phyloP scores from a whole-genome alignment of 2,113 vertebrate genomes.

The Tursiops truncatus region DNA sequence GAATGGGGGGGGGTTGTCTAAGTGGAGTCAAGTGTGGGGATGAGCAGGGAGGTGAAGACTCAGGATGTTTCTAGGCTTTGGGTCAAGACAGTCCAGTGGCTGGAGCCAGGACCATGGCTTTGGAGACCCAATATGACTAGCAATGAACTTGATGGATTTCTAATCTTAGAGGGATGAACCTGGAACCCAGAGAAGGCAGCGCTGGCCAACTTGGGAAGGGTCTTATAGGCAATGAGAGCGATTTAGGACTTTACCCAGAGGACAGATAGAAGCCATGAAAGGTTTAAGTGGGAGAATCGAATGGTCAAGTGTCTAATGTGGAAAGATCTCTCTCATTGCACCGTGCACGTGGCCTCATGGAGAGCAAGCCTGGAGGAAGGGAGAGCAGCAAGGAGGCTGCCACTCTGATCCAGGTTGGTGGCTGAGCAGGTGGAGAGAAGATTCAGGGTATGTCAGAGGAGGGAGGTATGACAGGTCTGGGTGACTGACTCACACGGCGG shows the following conservation, averaged over 20 bases:
- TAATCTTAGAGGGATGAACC: neutral
- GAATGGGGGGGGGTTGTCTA: no score
- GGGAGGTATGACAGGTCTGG: neutral
- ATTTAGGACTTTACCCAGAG: neutral
- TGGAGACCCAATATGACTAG: neutral
- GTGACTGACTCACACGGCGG: accelerated
- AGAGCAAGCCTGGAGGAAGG: neutral
- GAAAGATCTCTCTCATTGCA: neutral
- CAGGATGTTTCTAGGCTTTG: neutral
- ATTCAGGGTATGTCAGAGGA: neutral
- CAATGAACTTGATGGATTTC: neutral
- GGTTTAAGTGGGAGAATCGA: neutral
- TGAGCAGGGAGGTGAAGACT: neutral
- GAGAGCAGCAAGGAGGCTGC: neutral
- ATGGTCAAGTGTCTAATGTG: neutral
- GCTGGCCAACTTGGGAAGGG: neutral
- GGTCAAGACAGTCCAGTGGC: neutral
- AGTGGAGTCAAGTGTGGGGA: neutral
- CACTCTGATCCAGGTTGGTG: accelerated
- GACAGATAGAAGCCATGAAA: neutral
- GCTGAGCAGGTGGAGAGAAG: neutral
- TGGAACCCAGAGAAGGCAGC: neutral
- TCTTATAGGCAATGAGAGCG: neutral
- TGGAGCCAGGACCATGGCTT: neutral
- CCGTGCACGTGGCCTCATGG: neutral